Evolutionary conservation across 2,113 vertebrate species (phyloP), one percentile per base, ranked within the genome.

Genomic region (Myiozetetes cayanensis): DNA sequence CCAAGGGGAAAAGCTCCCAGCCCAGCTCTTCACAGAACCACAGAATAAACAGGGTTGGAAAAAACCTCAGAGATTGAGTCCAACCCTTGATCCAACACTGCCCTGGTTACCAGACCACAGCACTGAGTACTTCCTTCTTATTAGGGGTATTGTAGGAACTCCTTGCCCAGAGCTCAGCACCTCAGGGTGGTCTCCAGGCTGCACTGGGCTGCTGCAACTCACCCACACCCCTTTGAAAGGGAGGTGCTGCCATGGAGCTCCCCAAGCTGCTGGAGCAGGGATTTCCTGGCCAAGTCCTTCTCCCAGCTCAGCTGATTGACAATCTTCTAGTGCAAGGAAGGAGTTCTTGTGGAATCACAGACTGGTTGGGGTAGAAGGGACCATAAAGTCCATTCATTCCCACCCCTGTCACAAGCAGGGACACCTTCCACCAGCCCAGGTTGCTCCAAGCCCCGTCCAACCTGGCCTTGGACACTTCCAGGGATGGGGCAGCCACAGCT

Each of bases 201-300:
- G 37, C 61, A 35, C 24, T 30, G 28, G 52, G 47, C 37, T 68
- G n/a, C 66, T 68, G 59, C 35, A 68, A 58, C 30, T 52, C 30
- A 2, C n/a, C 55, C 27, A 3, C 8, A 5, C n/a, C 50, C 16
- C 49, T 37, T 17, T 21, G 12, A 25, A 63, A 56, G 31, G 46
- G 25, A 4, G 25, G 3, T 65, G 53, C 39, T 61, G 33, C 35
- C 2, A 0, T 15, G 24, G 63, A 33, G 6, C 6, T 39, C 28
- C 16, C 25, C 8, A 6, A 28, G 39, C 59, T 58, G n/a, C 27
- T 63, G 53, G 25, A 63, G 18, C 46, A 74, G 41, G 41, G 33
- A 30, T 5, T 37, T 17, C 33, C 20, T 74, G 19, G 28, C 31
- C 8, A 43, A 70, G 11, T 8, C 9, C 4, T 77, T 10, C 22